Percentiles rank a stretch among this genome's conserved stretches.
phyloP scores from a whole-genome alignment of 2,888 invertebrate genomes.

The Drosophila multiciliata region DNA sequence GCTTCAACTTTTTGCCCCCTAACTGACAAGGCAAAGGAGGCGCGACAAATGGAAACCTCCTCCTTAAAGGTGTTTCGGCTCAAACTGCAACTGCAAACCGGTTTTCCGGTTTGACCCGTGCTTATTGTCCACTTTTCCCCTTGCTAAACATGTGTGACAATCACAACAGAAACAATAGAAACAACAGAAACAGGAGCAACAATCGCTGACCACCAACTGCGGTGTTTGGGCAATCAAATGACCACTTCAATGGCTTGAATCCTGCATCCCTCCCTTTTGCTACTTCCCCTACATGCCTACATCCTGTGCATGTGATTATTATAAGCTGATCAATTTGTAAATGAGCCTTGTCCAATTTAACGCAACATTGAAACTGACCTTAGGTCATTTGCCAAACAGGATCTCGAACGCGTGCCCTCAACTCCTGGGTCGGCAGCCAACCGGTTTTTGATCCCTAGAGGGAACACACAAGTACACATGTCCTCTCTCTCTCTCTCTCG shows the following conservation, averaged over 20 bases:
- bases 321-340: conserved; percentile 61
- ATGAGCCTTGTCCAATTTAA: conserved; percentile 57
- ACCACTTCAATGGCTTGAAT: conserved; percentile 46
- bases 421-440: conserved; percentile 34
- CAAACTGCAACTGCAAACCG: conserved; percentile 26
- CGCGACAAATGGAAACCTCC: not conserved
- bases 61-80: not conserved
- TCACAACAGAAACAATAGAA: not conserved
- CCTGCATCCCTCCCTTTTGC: not conserved
- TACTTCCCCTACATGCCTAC: conserved; percentile 4
- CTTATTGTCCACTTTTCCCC: conserved; percentile 26
- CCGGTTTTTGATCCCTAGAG: conserved; percentile 51
- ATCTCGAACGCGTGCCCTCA: conserved; percentile 39
- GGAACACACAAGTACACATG: conserved; percentile 3
- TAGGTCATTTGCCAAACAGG: conserved; percentile 63
- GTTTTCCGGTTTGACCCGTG: conserved; percentile 30
- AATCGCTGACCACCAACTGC: conserved; percentile 65
- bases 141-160: conserved; percentile 43
- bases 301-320: conserved; percentile 26
- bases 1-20: conserved; percentile 41
- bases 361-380: conserved; percentile 74
- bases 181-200: conserved; percentile 22
- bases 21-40: conserved; percentile 4
- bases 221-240: conserved; percentile 43
- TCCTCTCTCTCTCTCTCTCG: not conserved